phyloP scores from a whole-genome alignment of 2,797 vertebrate species.

The Melanotaenia parkinsoni region DNA sequence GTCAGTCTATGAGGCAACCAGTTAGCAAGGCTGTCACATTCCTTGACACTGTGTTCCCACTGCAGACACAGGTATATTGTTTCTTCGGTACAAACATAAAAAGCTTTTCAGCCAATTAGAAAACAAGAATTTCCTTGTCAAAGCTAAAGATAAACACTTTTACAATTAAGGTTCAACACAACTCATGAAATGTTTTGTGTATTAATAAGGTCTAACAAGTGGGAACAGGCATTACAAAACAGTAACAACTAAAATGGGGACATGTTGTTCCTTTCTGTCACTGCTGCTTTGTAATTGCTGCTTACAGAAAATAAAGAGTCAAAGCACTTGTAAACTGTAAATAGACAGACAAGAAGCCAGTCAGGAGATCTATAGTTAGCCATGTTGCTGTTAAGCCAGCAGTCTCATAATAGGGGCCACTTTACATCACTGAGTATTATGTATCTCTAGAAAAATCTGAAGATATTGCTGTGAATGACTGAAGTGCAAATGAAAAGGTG shows the following conservation, averaged over 20 bases:
- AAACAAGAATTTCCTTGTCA: not conserved
- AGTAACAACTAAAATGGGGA: not conserved
- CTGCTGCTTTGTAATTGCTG: constrained; percentile 4
- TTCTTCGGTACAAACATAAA: not conserved
- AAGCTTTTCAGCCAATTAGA: not conserved
- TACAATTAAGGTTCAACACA: not conserved
- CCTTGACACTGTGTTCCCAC: constrained; percentile 1
- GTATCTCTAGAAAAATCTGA: not conserved
- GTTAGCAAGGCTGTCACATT: constrained; percentile 16
- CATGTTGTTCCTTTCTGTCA: not conserved
- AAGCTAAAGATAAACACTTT: not conserved
- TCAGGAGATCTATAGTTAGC: not conserved
- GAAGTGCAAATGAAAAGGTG: not conserved
- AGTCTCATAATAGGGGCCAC: not conserved
- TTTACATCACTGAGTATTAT: not conserved
- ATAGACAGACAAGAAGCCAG: constrained; percentile 12
- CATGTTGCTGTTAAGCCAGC: constrained; percentile 2
- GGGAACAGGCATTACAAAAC: not conserved
- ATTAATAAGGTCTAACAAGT: not conserved
- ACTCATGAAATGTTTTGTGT: not conserved
- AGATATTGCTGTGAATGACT: not conserved
- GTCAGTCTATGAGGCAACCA: constrained; percentile 5
- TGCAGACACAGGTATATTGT: not conserved
- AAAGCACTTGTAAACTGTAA: constrained; percentile 22
- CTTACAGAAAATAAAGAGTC: constrained; percentile 7